Percentiles rank a stretch among this genome's conserved stretches.
These are phyloP conservation scores for Eremobia ochroleuca DNA, from an alignment of 2,888 invertebrate genomes.

Conservation along the genomic window DNA sequence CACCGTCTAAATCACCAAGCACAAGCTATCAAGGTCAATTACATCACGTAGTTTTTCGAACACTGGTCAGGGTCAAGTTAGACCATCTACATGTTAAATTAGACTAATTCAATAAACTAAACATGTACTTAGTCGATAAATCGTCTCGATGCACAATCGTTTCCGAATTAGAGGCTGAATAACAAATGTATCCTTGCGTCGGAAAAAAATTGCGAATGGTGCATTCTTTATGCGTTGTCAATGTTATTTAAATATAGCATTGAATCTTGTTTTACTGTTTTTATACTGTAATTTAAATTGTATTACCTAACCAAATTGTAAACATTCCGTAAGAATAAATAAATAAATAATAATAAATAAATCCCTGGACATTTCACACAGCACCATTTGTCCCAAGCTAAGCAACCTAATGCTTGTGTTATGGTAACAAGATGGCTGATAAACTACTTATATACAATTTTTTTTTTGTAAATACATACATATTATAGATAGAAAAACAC, in stretches of 20 bases:
- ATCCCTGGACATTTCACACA: too few relatives aligned
- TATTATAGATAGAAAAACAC: too few relatives aligned
- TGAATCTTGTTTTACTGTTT: background rate
- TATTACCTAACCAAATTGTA: constrained; percentile 1
- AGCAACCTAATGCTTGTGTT: too few relatives aligned
- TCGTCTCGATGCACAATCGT: constrained; percentile 48
- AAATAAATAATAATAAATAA: too few relatives aligned
- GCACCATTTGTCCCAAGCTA: too few relatives aligned
- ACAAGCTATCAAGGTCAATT: constrained; percentile 71
- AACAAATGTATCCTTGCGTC: constrained; percentile 59
- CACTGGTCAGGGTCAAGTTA: constrained; percentile 69
- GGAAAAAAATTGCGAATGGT: constrained; percentile 47
- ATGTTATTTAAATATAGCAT: constrained; percentile 38
- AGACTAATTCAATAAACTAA: constrained; percentile 60
- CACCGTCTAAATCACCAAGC: constrained; percentile 56
- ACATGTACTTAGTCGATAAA: constrained; percentile 66
- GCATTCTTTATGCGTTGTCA: constrained; percentile 35
- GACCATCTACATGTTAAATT: constrained; percentile 62
- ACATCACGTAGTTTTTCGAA: constrained; percentile 68
- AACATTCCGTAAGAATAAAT: background rate
- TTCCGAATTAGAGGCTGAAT: constrained; percentile 67
- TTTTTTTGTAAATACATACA: too few relatives aligned
- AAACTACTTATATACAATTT: too few relatives aligned
- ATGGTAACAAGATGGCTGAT: too few relatives aligned
- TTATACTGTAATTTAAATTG: background rate